These are phyloP conservation scores for Aquatica leii DNA, from an alignment of 2,888 invertebrate species.

Conservation along the genomic window DNA sequence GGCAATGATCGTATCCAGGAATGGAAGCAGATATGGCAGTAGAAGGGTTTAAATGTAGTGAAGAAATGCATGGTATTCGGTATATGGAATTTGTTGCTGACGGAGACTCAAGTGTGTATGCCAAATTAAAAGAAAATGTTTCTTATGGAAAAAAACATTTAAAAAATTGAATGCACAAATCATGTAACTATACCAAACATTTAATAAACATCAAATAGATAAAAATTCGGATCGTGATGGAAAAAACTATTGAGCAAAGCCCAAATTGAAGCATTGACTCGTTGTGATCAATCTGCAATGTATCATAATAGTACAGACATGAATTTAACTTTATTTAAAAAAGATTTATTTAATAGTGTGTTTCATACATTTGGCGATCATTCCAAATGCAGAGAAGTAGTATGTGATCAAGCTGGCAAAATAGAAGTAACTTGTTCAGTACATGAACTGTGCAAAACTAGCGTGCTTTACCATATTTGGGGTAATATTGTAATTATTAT, in stretches of 20 bases:
- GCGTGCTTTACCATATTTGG: no score
- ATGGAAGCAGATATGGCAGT: no score
- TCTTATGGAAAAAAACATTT: not conserved
- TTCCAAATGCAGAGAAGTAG: not conserved
- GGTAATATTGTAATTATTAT: no score
- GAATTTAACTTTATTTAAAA: not conserved
- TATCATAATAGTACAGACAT: not conserved
- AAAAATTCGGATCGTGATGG: not conserved
- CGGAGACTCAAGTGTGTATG: not conserved
- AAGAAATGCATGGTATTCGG: not conserved
- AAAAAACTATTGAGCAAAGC: not conserved
- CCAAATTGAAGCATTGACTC: not conserved
- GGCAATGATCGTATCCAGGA: no score
- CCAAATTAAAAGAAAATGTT: not conserved
- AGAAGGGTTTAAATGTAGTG: not conserved
- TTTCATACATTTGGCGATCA: not conserved
- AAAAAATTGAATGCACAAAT: not conserved
- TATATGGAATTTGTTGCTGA: not conserved
- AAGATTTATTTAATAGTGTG: not conserved
- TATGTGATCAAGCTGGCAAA: not conserved
- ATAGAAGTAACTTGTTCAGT: no score
- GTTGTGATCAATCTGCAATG: not conserved
- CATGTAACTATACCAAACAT: not conserved
- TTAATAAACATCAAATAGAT: not conserved
- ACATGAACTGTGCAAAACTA: no score